Conservation (phyloP, 30 jellyfish, hydroid and myxozoan species). For the Aurelia aurita region DNA sequence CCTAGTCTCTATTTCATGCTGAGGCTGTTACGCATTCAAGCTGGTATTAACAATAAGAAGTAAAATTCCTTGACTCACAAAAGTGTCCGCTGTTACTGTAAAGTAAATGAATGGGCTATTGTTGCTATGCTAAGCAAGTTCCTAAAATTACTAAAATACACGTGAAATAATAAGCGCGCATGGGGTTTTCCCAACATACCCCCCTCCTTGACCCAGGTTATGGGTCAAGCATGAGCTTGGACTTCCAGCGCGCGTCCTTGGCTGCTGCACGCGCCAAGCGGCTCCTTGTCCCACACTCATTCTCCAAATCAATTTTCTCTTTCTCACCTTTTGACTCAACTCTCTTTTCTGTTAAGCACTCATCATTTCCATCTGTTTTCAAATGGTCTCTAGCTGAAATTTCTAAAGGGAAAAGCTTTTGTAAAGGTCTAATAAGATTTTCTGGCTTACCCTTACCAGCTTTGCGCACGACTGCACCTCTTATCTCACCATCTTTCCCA, state of each 20-base stretch:
- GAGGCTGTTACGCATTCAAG: too few species aligned
- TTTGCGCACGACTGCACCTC: slow-evolving; percentile 38
- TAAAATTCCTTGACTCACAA: too few species aligned
- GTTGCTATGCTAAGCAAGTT: too few species aligned
- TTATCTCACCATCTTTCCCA: slow-evolving; percentile 20
- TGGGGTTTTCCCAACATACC: too few species aligned
- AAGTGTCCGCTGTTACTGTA: too few species aligned
- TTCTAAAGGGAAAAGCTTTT: slow-evolving; percentile 36
- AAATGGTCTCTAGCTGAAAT: slow-evolving; percentile 11
- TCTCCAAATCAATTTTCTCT: slow-evolving; percentile 27
- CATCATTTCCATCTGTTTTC: slow-evolving; percentile 7
- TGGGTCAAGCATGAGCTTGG: slow-evolving; percentile 72
- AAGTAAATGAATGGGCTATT: too few species aligned
- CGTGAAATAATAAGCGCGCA: too few species aligned
- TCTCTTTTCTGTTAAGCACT: neutral
- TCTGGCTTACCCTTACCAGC: slow-evolving; percentile 1
- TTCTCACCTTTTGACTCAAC: neutral
- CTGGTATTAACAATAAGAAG: too few species aligned
- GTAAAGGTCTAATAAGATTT: slow-evolving; percentile 16
- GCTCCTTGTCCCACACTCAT: slow-evolving; percentile 21
- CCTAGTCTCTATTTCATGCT: too few species aligned
- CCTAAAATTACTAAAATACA: too few species aligned
- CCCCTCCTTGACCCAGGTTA: slow-evolving; percentile 62
- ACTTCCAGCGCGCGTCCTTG: slow-evolving; percentile 67
- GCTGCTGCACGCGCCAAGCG: slow-evolving; percentile 58